These are phyloP conservation scores for Agriotes lineatus DNA, from an alignment of 2,888 invertebrate genomes.

Conservation along the genomic window DNA sequence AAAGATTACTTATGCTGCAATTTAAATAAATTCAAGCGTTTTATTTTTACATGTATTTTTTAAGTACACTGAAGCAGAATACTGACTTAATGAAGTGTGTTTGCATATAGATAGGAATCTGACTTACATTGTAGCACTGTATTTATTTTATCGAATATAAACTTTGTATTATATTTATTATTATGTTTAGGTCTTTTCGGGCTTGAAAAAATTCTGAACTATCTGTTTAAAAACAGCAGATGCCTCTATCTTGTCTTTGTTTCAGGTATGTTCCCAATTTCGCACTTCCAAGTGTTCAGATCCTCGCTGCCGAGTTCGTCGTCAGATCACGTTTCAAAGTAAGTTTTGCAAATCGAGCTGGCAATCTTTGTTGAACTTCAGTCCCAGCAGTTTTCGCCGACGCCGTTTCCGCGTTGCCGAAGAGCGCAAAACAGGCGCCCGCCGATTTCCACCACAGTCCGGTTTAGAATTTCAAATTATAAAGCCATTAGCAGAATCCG, in stretches of 20 bases:
- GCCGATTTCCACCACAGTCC: no score
- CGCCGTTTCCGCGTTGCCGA: neutral
- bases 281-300: neutral
- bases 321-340: constrained; percentile 15
- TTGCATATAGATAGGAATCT: no score
- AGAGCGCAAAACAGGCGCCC: neutral
- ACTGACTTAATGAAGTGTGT: no score
- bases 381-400: neutral
- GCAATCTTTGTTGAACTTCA: constrained; percentile 22
- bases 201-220: neutral
- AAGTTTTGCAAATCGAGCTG: constrained; percentile 24
- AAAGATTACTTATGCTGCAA: no score
- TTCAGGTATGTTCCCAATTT: constrained; percentile 12
- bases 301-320: neutral
- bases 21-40: no score
- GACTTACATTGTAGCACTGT: no score
- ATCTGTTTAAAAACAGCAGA: neutral
- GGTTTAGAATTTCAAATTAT: constrained; percentile 23
- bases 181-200: no score
- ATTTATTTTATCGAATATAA: no score
- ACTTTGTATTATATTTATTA: no score
- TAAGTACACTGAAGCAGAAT: no score
- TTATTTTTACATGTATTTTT: no score
- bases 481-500: constrained; percentile 21
- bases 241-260: neutral